phyloP scores from a whole-genome alignment of 2,888 invertebrate genomes.

The Litoditis marina region DNA sequence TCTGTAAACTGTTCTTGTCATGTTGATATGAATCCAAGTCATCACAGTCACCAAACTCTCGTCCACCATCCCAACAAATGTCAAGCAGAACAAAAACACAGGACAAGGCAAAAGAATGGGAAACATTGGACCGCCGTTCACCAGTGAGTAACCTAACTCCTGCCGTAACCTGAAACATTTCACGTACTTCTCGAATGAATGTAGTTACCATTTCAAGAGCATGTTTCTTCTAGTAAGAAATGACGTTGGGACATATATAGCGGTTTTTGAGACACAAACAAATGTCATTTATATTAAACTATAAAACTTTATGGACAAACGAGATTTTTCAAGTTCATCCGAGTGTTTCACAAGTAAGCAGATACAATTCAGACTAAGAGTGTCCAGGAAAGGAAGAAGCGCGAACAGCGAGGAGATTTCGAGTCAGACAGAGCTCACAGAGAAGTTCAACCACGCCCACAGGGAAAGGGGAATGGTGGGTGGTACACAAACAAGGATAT shows the following conservation, averaged over 20 bases:
- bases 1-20: not conserved
- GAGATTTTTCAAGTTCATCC: too few species aligned
- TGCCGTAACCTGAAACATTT: too few species aligned
- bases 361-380: too few species aligned
- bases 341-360: too few species aligned
- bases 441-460: not conserved
- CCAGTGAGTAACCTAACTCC: slow-evolving; percentile 1
- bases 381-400: slow-evolving; percentile 2
- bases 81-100: not conserved
- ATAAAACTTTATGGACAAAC: too few species aligned
- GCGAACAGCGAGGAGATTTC: too few species aligned
- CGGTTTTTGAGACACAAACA: too few species aligned
- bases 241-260: too few species aligned
- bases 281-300: too few species aligned
- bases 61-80: slow-evolving; percentile 5
- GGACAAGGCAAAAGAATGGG: slow-evolving; percentile 37
- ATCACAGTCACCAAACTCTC: slow-evolving; percentile 6
- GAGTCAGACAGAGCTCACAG: slow-evolving; percentile 7
- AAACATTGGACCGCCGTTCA: slow-evolving; percentile 31
- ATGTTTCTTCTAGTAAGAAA: too few species aligned
- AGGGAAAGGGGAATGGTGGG: not conserved
- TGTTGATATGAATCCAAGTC: not conserved
- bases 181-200: not conserved
- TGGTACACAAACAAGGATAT: too few species aligned
- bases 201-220: not conserved